Evolutionary conservation across 2,797 vertebrate genomes (phyloP).

Genomic region (Caiman crocodilus): DNA sequence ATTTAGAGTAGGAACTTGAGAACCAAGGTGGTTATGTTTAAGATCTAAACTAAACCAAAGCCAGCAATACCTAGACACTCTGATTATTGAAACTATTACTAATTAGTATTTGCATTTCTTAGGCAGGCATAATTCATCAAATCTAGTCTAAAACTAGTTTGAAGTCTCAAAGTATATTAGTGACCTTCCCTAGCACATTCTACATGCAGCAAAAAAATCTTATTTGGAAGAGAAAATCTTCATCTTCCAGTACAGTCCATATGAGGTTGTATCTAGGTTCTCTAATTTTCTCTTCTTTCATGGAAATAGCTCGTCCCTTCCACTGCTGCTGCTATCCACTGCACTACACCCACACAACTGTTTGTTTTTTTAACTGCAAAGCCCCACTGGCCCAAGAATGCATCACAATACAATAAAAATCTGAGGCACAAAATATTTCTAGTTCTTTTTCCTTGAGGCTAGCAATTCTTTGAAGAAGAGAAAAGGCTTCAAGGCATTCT

Average conservation of each 20-base stretch:
- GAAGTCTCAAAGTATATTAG: too few species aligned
- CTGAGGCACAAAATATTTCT: not conserved
- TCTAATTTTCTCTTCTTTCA: not conserved
- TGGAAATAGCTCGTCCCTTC: not conserved
- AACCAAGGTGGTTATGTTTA: slow-evolving; percentile 4
- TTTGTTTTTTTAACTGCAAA: not conserved
- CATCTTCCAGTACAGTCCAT: not conserved
- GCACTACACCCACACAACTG: not conserved
- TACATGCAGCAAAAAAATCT: too few species aligned
- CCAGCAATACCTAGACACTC: slow-evolving; percentile 16
- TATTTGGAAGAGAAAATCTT: too few species aligned
- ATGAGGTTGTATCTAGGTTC: not conserved
- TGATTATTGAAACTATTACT: not conserved
- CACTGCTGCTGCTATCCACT: not conserved
- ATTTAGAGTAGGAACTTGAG: slow-evolving; percentile 31
- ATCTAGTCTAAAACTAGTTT: too few species aligned
- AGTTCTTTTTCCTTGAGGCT: not conserved
- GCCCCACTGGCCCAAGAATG: not conserved
- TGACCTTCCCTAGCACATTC: too few species aligned
- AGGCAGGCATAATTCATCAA: too few species aligned
- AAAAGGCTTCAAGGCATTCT: not conserved
- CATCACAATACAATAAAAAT: not conserved
- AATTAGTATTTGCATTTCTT: too few species aligned
- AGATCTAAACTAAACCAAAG: slow-evolving; percentile 34
- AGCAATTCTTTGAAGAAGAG: not conserved